Conservation (phyloP, 2,797 vertebrate species). For the Sebastes ruberrimus region DNA sequence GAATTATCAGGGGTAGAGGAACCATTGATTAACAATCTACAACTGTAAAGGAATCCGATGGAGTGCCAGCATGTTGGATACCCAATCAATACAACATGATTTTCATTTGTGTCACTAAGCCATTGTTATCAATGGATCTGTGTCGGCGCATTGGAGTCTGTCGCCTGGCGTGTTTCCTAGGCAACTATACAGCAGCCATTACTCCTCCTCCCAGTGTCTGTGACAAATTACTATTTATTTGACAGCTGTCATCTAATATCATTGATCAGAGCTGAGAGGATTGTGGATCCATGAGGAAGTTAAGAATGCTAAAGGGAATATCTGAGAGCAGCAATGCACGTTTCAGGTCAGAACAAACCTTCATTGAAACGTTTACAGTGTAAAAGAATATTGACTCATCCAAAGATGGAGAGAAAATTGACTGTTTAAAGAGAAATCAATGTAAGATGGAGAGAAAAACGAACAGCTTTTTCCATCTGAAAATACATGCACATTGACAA, state of each 20-base stretch:
- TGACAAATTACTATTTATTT: slow-evolving; percentile 7
- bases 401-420: neutral
- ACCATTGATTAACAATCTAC: slow-evolving; percentile 59
- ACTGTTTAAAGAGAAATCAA: slow-evolving; percentile 2
- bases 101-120: slow-evolving; percentile 44
- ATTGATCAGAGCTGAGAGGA: slow-evolving; percentile 18
- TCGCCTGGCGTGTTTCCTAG: neutral
- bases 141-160: neutral
- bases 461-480: neutral
- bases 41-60: slow-evolving; percentile 42
- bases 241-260: neutral
- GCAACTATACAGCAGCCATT: neutral
- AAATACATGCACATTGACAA: neutral
- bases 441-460: neutral
- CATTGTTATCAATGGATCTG: slow-evolving; percentile 18
- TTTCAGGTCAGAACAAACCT: neutral
- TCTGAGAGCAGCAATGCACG: neutral
- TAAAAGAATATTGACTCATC: neutral
- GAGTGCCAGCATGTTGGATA: neutral
- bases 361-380: slow-evolving; percentile 6
- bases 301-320: neutral
- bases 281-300: neutral
- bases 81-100: slow-evolving; percentile 47
- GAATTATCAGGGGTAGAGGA: slow-evolving; percentile 8
- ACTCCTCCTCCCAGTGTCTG: neutral